Base-by-base conservation (phyloP, 2,888 invertebrate genomes). In the Parochlus steinenii region DNA sequence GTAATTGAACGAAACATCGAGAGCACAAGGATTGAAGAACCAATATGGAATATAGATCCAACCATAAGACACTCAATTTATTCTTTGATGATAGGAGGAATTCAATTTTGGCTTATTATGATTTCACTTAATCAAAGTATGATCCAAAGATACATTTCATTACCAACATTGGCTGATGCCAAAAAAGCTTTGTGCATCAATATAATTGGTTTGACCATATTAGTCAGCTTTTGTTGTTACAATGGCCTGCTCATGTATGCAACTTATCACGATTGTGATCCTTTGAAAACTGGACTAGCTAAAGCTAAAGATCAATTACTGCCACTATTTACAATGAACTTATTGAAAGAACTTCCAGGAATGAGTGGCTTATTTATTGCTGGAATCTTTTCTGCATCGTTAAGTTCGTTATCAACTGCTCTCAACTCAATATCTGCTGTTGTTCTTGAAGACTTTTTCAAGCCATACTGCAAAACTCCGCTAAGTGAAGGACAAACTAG, bases 331-430 rank as follows among this genome's bases (percentile, higher is more conserved):
- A 83, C 89, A 23, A 86, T 89, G 83, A 79, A 86, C 42, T 72
- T 76, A 12, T 58, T 87, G 19, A 76, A 79, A 1, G 62, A 71
- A 29, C 63, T 73, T 40, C 83, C 83, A 0, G 89, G 89, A 1
- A 53, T 92, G 26, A 77, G 87, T 0, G 90, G 90, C 20, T 62
- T 90, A 1, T 89, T 90, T 50, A 74, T 89, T 1, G 82, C 89
- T 26, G 87, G 87, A 5, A 77, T 90, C 17, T 89, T 89, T 49
- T 23, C 30, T 56, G 90, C 87, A 7, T 83, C 89, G 2, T 59
- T 92, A 24, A 81, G 81, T 53, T 78, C 81, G 0, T 64, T 82
- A 52, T 82, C 82, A 0, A 82, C 82, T 10, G 80, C 79, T 1
- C 57, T 82, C 1, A 83, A 82, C 48, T 81, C 82, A 0, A 71